These are phyloP conservation scores for Festucalex cinctus DNA, from an alignment of 2,113 vertebrate genomes.

Conservation along the genomic window DNA sequence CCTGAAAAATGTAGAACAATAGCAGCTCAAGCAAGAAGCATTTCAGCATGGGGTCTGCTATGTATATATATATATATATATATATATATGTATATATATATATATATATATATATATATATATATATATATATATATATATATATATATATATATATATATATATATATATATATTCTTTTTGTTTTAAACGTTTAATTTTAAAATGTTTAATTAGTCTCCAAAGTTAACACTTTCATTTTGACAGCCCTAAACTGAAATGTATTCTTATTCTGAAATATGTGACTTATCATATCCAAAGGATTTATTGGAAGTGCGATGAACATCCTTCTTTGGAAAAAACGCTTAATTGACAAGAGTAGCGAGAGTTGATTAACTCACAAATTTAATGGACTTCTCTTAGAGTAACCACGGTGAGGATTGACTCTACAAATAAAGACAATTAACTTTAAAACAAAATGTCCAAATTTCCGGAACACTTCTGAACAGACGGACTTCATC, in stretches of 20 bases:
- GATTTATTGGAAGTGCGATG: not conserved
- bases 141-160: too few relatives aligned
- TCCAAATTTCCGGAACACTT: not conserved
- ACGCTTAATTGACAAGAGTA: not conserved
- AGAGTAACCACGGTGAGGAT: not conserved
- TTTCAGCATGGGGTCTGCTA: too few relatives aligned
- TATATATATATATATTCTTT: too few relatives aligned
- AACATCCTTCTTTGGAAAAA: conserved; percentile 5
- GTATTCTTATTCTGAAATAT: not conserved
- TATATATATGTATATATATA: too few relatives aligned
- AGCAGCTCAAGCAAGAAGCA: too few relatives aligned
- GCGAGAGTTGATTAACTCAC: not conserved
- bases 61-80: too few relatives aligned
- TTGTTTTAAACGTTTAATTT: too few relatives aligned
- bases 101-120: too few relatives aligned
- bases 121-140: too few relatives aligned
- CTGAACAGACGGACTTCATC: not conserved
- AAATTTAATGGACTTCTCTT: not conserved
- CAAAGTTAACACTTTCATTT: too few relatives aligned
- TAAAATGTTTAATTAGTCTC: too few relatives aligned
- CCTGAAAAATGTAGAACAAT: not conserved
- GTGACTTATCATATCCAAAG: not conserved
- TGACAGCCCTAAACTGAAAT: too few relatives aligned
- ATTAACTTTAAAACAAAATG: not conserved
- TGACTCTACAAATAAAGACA: not conserved